Percentiles rank a stretch among this genome's conserved stretches.
Conservation (phyloP, 2,888 invertebrate genomes). For the Steinernema hermaphroditum region DNA sequence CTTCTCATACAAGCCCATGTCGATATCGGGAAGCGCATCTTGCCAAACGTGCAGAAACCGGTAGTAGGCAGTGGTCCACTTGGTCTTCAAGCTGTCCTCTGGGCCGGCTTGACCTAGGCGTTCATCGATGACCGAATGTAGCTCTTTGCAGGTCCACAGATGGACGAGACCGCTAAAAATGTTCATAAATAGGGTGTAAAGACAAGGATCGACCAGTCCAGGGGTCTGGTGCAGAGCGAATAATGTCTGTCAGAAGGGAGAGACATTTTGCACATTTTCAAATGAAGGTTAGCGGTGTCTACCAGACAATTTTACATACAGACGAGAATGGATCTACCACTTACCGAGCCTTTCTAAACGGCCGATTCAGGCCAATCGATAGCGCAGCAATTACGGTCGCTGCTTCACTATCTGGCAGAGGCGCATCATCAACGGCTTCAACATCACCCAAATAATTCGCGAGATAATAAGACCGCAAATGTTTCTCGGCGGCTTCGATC, state of each 20-base stretch:
- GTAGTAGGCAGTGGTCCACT: background rate
- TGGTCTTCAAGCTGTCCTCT: background rate
- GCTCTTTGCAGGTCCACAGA: background rate
- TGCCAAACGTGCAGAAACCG: conserved; percentile 5
- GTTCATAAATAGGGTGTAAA: background rate
- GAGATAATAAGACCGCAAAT: background rate
- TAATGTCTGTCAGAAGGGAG: too few species aligned
- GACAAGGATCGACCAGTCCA: too few species aligned
- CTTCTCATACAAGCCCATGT: background rate
- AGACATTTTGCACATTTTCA: too few species aligned
- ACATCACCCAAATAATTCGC: conserved; percentile 23
- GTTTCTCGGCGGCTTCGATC: background rate
- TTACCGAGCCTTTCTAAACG: conserved; percentile 17
- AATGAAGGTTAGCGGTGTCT: too few species aligned
- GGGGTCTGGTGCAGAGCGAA: too few species aligned
- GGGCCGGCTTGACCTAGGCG: background rate
- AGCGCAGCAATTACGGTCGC: background rate
- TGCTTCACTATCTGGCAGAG: background rate
- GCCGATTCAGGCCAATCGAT: background rate
- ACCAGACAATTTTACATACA: too few species aligned
- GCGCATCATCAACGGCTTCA: background rate
- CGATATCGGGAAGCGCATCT: conserved; percentile 4
- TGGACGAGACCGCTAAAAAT: background rate
- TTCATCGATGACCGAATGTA: background rate
- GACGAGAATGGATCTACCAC: too few species aligned